Evolutionary conservation across 2,888 invertebrate genomes (phyloP), one percentile per base, ranked within the genome.

Genomic region (Blastobasis adustella): DNA sequence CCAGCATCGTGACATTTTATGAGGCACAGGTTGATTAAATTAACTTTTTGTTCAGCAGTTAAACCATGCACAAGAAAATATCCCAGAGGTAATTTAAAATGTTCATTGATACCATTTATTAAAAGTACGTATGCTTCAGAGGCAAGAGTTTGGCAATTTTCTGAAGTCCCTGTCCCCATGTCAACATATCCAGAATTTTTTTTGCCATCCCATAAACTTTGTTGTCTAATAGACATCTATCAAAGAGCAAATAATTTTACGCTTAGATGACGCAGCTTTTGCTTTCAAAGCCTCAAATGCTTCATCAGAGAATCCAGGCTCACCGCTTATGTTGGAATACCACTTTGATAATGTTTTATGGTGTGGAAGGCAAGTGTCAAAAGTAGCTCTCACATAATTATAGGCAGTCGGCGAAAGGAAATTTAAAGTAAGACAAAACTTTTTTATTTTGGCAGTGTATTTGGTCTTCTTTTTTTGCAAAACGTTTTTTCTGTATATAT

Each of bases 11-110:
- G 55, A 48, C 59, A 61, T 60, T 53, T 58, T 5, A 41, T 48
- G 1, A 63, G 47, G 45, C 56, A 55, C 44, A 55, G 49, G 36
- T 54, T 58, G 36, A 62, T 47, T 37, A 59, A n/a, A 47, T 59
- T 58, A 10, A 49, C 52, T 57, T 60, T 60, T 49, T 65, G 56
- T 42, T 55, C 50, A 6, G 56, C 59, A 38, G 38, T 45, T 37
- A 70, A 45, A 5, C 66, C 61, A 49, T 60, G 50, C 8, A 63
- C 55, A 10, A 71, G 56, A 53, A 67, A 71, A 60, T 69, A 69
- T 4, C 57, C 66, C n/a, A 70, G 42, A 37, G 68, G 71, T 8
- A 70, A 51, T 60, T 69, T n/a, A n/a, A n/a, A n/a, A n/a, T n/a
- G n/a, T 69, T 67, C 68, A 69, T 0, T 46, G 49, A 46, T 59